phyloP scores from a whole-genome alignment of 2,888 invertebrate species.

The Oxyteleia sp. region DNA sequence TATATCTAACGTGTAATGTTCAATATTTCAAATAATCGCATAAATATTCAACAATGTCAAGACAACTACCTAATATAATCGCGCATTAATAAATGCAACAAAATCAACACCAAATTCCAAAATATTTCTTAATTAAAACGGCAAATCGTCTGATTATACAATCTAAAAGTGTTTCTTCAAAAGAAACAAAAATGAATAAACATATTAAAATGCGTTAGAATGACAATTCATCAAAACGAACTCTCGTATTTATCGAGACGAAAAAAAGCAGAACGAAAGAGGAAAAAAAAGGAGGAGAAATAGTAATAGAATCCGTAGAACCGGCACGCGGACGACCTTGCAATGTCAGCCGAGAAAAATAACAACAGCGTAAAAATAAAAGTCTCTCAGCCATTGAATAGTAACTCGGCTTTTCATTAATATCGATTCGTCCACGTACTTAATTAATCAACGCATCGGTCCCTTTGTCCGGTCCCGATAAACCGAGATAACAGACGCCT shows the following conservation, averaged over 20 bases:
- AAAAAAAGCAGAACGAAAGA: constrained; percentile 10
- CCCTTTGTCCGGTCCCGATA: constrained; percentile 18
- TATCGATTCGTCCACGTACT: constrained; percentile 5
- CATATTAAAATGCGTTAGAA: constrained; percentile 37
- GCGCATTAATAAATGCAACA: no score
- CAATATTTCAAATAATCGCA: no score
- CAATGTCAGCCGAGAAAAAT: constrained; percentile 59
- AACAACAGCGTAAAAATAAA: constrained; percentile 33
- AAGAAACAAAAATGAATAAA: not conserved
- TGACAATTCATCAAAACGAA: constrained; percentile 28
- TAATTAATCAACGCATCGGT: constrained; percentile 55
- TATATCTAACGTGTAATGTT: no score
- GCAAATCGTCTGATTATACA: not conserved
- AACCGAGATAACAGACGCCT: constrained; percentile 16
- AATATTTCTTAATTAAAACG: not conserved
- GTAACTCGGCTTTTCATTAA: constrained; percentile 34
- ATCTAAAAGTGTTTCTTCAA: not conserved
- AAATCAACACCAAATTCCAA: not conserved
- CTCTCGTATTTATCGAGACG: constrained; percentile 3
- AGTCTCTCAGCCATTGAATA: constrained; percentile 31
- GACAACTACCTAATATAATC: no score
- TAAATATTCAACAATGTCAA: no score
- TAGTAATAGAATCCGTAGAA: constrained; percentile 40
- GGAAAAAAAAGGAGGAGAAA: constrained; percentile 32
- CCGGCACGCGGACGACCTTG: constrained; percentile 55